Evolutionary conservation across 1,140 invertebrate genomes (phyloP), one percentile per base, ranked within the genome.

Genomic region (Drosophila aff.): DNA sequence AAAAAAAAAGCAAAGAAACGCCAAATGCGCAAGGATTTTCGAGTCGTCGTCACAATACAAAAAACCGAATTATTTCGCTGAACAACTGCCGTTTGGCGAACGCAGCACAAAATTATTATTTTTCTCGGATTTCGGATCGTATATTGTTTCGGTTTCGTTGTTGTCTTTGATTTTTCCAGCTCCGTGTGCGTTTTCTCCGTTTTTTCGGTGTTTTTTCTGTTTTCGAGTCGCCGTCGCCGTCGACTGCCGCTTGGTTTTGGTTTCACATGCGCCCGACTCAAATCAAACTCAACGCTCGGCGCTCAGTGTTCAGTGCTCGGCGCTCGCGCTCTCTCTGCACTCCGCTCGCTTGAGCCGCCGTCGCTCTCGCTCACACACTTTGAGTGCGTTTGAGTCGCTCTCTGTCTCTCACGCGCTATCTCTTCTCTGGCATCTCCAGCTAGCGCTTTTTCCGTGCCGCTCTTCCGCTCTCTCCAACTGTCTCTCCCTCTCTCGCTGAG

Each of bases 231-330:
- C 80, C 77, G 81, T 83, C 80, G 81, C 63, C 64, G 78, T 79
- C 78, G 78, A 85, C 82, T 85, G 82, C 65, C 63, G 74, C 81
- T 84, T 76, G 63, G 62, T 72, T 84, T 81, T 83, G 66, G 82
- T 73, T 77, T 72, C 79, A 79, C 79, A 74, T 57, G 53, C 53
- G 72, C 60, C 47, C 49, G 67, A 66, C 67, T 66, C 67, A 71
- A 69, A 71, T 40, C 61, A 64, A 49, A 55, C 69, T 62, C 57
- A 62, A 60, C 52, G 33, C 33, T 53, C 50, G 13, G 3, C 52
- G 50, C 28, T 52, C 52, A 23, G 52, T 23, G 52, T 26, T 49
- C 47, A 49, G 18, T 44, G 43, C 9, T 50, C 47, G 26, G 23
- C 26, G 47, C 47, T 50, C 47, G 47, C 47, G 26, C 13, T 53